Conservation (phyloP, 2,888 invertebrate genomes). For the Eupithecia dodoneata region DNA sequence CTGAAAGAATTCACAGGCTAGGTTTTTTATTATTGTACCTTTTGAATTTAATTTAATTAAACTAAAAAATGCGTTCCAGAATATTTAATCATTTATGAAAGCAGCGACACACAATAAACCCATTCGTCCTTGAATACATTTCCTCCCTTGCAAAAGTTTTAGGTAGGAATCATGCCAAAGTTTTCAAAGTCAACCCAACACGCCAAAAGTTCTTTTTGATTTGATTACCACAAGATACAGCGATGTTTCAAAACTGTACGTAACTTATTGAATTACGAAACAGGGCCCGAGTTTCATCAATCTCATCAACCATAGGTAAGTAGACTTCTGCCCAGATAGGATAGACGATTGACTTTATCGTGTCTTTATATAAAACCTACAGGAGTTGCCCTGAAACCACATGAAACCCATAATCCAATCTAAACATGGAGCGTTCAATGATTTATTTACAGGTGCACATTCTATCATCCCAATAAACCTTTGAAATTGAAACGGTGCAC, state of each 20-base stretch:
- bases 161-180: neutral
- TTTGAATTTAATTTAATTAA: too few species aligned
- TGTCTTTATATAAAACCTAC: neutral
- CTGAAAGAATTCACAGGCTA: too few species aligned
- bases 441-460: conserved; percentile 30
- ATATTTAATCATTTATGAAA: neutral
- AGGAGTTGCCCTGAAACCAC: conserved; percentile 2
- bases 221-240: conserved; percentile 14
- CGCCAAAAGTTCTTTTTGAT: conserved; percentile 8
- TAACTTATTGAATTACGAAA: conserved; percentile 1
- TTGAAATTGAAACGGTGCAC: conserved; percentile 41
- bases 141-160: neutral
- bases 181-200: conserved; percentile 6
- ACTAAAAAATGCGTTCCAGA: neutral
- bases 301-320: neutral
- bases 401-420: conserved; percentile 20
- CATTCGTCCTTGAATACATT: neutral
- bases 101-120: neutral
- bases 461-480: conserved; percentile 33
- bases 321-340: neutral
- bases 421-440: conserved; percentile 28
- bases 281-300: neutral
- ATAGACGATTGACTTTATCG: neutral
- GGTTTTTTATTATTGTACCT: too few species aligned
- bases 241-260: neutral